Conservation (phyloP, 2,113 vertebrate genomes). For the Forbesichthys agassizii region DNA sequence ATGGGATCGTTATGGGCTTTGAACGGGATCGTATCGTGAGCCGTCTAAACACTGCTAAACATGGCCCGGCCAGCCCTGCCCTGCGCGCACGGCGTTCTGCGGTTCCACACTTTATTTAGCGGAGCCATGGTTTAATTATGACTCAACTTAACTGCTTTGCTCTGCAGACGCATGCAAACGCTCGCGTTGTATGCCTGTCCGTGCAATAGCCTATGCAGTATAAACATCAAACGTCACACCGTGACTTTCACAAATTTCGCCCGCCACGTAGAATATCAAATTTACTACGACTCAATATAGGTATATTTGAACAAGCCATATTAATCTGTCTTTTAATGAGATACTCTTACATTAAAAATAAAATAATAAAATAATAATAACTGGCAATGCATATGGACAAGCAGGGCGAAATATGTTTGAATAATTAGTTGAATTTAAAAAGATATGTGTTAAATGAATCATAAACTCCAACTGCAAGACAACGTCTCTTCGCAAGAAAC, state of each 20-base stretch:
- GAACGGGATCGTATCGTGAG: conserved; percentile 12
- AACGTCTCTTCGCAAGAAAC: conserved; percentile 2
- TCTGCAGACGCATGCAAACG: conserved; percentile 16
- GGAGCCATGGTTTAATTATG: conserved; percentile 39
- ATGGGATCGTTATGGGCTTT: too few relatives aligned
- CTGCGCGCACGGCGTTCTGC: conserved; percentile 58
- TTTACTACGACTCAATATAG: too few relatives aligned
- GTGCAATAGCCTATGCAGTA: too few relatives aligned
- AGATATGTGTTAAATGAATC: background rate
- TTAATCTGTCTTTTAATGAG: too few relatives aligned
- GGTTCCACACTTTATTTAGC: conserved; percentile 34
- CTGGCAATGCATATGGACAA: too few relatives aligned
- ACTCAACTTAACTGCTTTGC: conserved; percentile 21
- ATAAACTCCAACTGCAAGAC: background rate
- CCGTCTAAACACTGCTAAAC: conserved; percentile 23
- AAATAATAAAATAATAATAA: too few relatives aligned
- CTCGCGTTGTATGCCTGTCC: background rate
- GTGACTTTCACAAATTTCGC: too few relatives aligned
- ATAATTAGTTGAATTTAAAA: background rate
- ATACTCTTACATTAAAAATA: too few relatives aligned
- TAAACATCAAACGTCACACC: too few relatives aligned
- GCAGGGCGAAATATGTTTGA: too few relatives aligned
- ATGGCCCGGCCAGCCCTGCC: conserved; percentile 41
- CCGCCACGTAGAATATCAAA: too few relatives aligned
- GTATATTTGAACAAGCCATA: too few relatives aligned